Conservation (phyloP, 2,797 vertebrate genomes). For the Neosilurus hyrtlii region DNA sequence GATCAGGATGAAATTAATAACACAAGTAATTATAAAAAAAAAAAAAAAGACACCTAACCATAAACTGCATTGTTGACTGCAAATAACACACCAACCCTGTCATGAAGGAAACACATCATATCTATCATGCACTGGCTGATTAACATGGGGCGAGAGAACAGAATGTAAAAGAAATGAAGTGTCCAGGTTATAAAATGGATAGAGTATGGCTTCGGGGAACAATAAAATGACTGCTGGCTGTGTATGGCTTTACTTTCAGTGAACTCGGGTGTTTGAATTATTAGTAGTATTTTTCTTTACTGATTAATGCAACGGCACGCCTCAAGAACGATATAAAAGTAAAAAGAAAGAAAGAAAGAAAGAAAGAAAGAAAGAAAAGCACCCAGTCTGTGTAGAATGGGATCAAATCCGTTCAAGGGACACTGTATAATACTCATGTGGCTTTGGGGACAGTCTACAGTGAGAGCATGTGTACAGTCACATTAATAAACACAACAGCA, state of each 20-base stretch:
- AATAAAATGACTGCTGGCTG: background rate
- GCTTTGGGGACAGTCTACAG: background rate
- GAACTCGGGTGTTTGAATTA: background rate
- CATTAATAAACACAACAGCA: constrained; percentile 14
- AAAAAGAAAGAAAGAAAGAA: background rate
- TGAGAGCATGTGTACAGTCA: background rate
- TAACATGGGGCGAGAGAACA: background rate
- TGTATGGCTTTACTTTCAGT: background rate
- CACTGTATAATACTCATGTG: background rate
- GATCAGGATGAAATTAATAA: constrained; percentile 12
- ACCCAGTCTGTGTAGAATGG: too few relatives aligned
- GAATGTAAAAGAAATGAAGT: background rate
- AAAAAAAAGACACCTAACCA: background rate
- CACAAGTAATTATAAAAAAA: background rate
- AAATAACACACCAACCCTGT: background rate
- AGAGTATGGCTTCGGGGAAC: background rate
- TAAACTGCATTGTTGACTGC: background rate
- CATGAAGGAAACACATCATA: background rate
- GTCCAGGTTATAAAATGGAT: background rate
- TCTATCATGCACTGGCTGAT: background rate
- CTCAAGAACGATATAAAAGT: background rate
- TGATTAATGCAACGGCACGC: too few relatives aligned
- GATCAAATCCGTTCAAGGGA: background rate
- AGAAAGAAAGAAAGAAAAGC: too few relatives aligned
- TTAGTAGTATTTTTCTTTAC: background rate